Evolutionary conservation across 2,888 invertebrate species (phyloP).

Genomic region (Coelinius sp.): DNA sequence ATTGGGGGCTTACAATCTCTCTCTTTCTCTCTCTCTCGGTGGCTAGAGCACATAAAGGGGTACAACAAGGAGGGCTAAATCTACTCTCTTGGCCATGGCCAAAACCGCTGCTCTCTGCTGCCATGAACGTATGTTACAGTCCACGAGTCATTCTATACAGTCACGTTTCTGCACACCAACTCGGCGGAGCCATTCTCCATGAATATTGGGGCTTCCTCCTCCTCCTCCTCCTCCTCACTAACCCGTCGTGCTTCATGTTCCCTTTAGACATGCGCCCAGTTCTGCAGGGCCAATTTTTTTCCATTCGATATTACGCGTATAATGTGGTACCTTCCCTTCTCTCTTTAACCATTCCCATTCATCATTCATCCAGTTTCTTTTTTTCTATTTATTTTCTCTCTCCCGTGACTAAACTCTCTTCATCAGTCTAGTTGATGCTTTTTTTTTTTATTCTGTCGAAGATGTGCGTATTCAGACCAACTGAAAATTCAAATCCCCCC

Average conservation of each 20-base stretch:
- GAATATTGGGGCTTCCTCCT: constrained; percentile 21
- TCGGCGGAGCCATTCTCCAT: constrained; percentile 13
- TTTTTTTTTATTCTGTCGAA: neutral
- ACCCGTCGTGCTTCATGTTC: constrained; percentile 10
- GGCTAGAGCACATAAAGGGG: constrained; percentile 3
- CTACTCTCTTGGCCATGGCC: constrained; percentile 22
- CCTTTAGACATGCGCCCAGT: constrained; percentile 38
- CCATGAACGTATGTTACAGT: constrained; percentile 37
- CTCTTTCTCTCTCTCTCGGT: constrained; percentile 3
- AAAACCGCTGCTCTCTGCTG: constrained; percentile 30
- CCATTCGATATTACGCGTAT: constrained; percentile 31
- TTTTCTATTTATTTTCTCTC: neutral
- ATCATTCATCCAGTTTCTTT: constrained; percentile 17
- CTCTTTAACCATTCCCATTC: constrained; percentile 10
- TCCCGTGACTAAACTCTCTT: neutral
- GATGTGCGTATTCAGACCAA: neutral
- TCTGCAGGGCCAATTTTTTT: constrained; percentile 37
- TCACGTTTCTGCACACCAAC: constrained; percentile 34
- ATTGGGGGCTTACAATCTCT: neutral
- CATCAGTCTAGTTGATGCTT: neutral
- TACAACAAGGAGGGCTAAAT: neutral
- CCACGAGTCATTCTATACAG: constrained; percentile 32
- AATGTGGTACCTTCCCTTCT: neutral
- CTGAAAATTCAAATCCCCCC: neutral
- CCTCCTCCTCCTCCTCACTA: neutral